Percentiles rank a stretch among this genome's conserved stretches.
phyloP scores from a whole-genome alignment of 2,888 invertebrate species.

The Margaritifera margaritifera region DNA sequence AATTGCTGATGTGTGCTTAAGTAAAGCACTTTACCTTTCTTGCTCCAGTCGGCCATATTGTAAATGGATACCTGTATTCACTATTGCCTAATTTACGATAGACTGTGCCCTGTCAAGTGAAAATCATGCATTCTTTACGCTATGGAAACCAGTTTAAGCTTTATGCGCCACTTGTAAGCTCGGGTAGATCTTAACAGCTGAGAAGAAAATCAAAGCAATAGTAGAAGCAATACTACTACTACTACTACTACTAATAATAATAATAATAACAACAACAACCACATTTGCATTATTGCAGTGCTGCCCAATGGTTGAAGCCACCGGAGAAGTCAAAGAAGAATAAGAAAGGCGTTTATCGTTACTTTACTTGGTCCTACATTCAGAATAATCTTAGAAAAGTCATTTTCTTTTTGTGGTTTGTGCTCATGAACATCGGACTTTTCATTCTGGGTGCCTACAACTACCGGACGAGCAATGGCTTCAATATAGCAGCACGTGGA shows the following conservation, averaged over 20 bases:
- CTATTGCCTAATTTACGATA: no score
- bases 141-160: no score
- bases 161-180: no score
- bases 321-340: slow-evolving; percentile 71
- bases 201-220: no score
- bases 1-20: no score
- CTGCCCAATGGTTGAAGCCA: slow-evolving; percentile 94
- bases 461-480: slow-evolving; percentile 47
- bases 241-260: neutral
- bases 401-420: slow-evolving; percentile 82
- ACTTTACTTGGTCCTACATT: slow-evolving; percentile 86
- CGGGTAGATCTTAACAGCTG: no score
- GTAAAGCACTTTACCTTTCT: no score
- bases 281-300: slow-evolving; percentile 77
- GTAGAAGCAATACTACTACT: no score
- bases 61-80: no score
- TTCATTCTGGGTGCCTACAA: slow-evolving; percentile 75
- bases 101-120: no score
- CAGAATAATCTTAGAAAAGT: slow-evolving; percentile 83
- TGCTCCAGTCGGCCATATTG: no score
- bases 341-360: slow-evolving; percentile 78
- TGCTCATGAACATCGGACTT: slow-evolving; percentile 83
- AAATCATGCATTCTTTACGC: no score
- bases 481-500: slow-evolving; percentile 80
- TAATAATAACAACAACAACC: neutral